Conservation (phyloP, 2,888 invertebrate species). For the Mechanitis mazaeus region DNA sequence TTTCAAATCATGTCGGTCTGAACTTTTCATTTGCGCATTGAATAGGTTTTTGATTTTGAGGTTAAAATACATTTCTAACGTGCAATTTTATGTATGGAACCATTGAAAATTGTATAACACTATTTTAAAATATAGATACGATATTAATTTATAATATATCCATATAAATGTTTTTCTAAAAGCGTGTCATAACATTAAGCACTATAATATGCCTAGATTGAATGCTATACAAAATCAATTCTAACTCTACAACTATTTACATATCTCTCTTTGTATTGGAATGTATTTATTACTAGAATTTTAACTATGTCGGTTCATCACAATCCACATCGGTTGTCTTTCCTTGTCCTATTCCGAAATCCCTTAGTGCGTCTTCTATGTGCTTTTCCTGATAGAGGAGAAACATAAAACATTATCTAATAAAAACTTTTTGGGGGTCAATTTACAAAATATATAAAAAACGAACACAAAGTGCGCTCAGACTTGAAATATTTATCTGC, state of each 20-base stretch:
- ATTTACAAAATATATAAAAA: too few species aligned
- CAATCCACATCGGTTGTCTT: slow-evolving; percentile 49
- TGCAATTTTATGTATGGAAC: not conserved
- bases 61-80: not conserved
- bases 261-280: slow-evolving; percentile 11
- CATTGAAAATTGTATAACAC: not conserved
- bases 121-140: not conserved
- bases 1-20: slow-evolving; percentile 15
- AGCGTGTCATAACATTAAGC: not conserved
- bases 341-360: slow-evolving; percentile 76
- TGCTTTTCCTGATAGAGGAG: slow-evolving; percentile 72
- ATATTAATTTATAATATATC: not conserved
- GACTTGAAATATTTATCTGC: too few species aligned
- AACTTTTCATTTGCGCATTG: not conserved
- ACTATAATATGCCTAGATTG: not conserved
- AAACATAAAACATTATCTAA: not conserved
- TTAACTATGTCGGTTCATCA: slow-evolving; percentile 59
- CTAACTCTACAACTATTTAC: slow-evolving; percentile 13
- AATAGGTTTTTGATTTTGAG: not conserved
- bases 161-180: not conserved
- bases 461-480: too few species aligned
- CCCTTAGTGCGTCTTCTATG: slow-evolving; percentile 80
- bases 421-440: too few species aligned
- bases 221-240: too few species aligned
- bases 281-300: slow-evolving; percentile 11